Percentiles rank a stretch among this genome's conserved stretches.
Conservation (phyloP, 2,888 invertebrate species). For the Drosophila putrida region DNA sequence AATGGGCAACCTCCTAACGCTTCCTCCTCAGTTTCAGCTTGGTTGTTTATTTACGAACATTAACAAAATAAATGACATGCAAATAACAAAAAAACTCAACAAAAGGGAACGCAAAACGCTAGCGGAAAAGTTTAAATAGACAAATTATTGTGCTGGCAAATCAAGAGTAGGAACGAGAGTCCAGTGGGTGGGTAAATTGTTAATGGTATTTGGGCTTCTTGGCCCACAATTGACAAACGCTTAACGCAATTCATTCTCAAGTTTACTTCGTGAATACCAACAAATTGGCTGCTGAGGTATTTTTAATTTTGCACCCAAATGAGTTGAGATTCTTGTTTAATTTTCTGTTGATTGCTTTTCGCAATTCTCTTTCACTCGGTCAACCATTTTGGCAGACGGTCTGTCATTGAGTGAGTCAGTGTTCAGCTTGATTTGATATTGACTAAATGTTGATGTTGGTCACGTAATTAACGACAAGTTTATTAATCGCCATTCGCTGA, state of each 20-base stretch:
- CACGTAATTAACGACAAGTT: constrained; percentile 74
- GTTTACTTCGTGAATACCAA: constrained; percentile 23
- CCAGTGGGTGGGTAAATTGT: constrained; percentile 34
- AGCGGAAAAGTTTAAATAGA: constrained; percentile 71
- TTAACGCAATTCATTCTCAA: constrained; percentile 74
- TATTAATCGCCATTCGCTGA: constrained; percentile 64
- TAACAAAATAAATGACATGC: constrained; percentile 81
- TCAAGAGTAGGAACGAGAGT: constrained; percentile 3
- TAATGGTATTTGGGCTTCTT: constrained; percentile 52
- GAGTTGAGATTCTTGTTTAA: constrained; percentile 65
- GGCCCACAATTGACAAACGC: constrained; percentile 52
- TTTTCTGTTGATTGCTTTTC: constrained; percentile 72
- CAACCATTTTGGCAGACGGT: constrained; percentile 14
- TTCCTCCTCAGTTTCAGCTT: constrained; percentile 6
- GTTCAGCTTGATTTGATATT: constrained; percentile 31
- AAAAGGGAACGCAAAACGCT: constrained; percentile 23
- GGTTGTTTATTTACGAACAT: constrained; percentile 78
- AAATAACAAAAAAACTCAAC: constrained; percentile 61
- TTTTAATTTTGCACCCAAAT: constrained; percentile 74
- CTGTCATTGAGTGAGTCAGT: constrained; percentile 26
- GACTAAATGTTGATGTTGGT: constrained; percentile 51
- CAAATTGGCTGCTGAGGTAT: constrained; percentile 56
- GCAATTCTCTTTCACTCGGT: constrained; percentile 25
- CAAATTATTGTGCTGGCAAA: constrained; percentile 66
- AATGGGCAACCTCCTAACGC: constrained; percentile 49